Evolutionary conservation across 2,888 invertebrate genomes (phyloP).

Genomic region (Dasypolia templi): DNA sequence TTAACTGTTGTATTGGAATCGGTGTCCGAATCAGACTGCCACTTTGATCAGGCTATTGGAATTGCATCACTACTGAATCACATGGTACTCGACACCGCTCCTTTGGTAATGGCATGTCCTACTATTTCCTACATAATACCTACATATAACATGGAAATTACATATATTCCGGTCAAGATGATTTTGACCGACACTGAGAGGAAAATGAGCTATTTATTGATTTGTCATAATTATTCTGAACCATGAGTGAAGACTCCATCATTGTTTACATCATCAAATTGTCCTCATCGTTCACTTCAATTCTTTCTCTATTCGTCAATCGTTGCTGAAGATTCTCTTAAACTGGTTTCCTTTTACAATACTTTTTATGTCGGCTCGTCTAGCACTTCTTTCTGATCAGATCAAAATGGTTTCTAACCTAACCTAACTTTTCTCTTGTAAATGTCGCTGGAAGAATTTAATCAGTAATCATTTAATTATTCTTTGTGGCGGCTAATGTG

Average conservation of each 20-base stretch:
- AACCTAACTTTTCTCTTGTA: not conserved
- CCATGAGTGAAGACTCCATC: slow-evolving; percentile 16
- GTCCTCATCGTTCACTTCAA: slow-evolving; percentile 12
- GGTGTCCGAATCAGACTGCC: slow-evolving; percentile 23
- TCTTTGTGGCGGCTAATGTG: too few species aligned
- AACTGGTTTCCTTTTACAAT: not conserved
- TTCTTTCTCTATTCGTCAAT: not conserved
- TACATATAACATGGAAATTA: slow-evolving; percentile 39
- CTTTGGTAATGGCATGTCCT: slow-evolving; percentile 65
- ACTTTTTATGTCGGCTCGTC: not conserved
- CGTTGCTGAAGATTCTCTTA: too few species aligned
- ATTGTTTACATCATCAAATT: slow-evolving; percentile 10
- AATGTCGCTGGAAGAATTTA: not conserved
- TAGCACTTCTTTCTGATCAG: not conserved
- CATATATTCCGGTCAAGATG: slow-evolving; percentile 41
- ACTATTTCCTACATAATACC: slow-evolving; percentile 48
- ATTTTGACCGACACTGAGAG: slow-evolving; percentile 31
- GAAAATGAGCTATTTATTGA: slow-evolving; percentile 36
- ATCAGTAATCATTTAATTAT: not conserved
- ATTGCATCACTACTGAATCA: slow-evolving; percentile 70
- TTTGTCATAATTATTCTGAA: slow-evolving; percentile 32
- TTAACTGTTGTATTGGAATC: not conserved
- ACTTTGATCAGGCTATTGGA: slow-evolving; percentile 42
- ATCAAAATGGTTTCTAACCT: not conserved
- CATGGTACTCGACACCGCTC: slow-evolving; percentile 48